Evolutionary conservation across 1,140 invertebrate genomes (phyloP).

Genomic region (Drosophila pachea): DNA sequence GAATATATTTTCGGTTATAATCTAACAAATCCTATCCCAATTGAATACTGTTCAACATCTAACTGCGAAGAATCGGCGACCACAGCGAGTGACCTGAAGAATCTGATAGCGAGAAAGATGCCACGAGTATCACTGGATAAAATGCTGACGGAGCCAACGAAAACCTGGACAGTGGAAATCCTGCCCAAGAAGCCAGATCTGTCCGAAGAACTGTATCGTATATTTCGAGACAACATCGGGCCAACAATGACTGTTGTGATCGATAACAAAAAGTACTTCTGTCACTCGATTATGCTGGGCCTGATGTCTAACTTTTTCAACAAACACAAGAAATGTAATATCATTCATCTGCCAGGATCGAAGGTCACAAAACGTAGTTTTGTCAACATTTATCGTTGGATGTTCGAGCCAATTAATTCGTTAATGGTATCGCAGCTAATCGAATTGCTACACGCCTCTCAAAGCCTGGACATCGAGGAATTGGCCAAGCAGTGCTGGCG

Average conservation of each 20-base stretch:
- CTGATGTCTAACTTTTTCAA: not conserved
- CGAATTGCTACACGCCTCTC: not conserved
- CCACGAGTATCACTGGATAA: not conserved
- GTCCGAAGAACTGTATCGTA: not conserved
- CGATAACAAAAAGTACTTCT: not conserved
- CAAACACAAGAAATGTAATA: not conserved
- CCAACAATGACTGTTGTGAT: not conserved
- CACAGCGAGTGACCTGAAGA: not conserved
- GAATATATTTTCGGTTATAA: not conserved
- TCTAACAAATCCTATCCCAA: not conserved
- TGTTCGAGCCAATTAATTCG: not conserved
- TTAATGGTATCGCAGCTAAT: not conserved
- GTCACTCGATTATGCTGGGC: not conserved
- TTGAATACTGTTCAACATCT: not conserved
- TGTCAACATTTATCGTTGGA: conserved; percentile 3
- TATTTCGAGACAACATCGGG: conserved; percentile 5
- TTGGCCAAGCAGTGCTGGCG: not conserved
- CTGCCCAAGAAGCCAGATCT: not conserved
- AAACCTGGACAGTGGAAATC: not conserved
- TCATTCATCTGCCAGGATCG: not conserved
- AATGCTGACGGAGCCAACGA: not conserved
- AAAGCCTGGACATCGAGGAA: not conserved
- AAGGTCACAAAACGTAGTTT: not conserved
- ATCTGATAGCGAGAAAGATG: not conserved
- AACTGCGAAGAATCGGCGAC: not conserved